These are phyloP conservation scores for Otocyon megalotis DNA, from an alignment of 2,113 vertebrate genomes.

Conservation along the genomic window DNA sequence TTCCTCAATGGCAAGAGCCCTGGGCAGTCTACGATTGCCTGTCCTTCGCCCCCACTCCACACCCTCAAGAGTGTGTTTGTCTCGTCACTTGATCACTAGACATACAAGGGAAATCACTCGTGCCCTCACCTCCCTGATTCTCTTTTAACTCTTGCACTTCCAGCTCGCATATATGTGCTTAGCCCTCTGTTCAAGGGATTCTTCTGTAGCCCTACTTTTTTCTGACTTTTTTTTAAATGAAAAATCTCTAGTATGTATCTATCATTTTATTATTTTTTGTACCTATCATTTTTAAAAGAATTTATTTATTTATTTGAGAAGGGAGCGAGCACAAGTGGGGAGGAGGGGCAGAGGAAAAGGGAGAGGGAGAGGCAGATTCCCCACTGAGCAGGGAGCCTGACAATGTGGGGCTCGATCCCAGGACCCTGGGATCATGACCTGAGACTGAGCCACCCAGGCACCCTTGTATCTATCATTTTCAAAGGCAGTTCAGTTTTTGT, in stretches of 20 bases:
- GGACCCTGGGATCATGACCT: neutral
- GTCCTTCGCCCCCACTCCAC: neutral
- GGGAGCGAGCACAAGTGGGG: neutral
- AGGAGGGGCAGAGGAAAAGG: neutral
- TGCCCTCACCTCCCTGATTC: neutral
- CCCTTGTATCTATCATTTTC: neutral
- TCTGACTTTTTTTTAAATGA: neutral
- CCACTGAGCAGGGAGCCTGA: neutral
- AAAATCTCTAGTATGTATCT: neutral
- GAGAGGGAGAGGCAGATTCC: neutral
- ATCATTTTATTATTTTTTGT: neutral
- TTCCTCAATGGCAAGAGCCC: neutral
- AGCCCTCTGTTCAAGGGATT: neutral
- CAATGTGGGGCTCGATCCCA: neutral
- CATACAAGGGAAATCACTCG: neutral
- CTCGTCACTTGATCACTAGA: neutral
- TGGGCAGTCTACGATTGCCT: neutral
- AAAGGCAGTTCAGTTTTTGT: slow-evolving; percentile 19
- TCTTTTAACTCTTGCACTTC: neutral
- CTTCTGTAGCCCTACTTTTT: neutral
- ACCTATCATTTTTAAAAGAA: neutral
- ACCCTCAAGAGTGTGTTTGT: neutral
- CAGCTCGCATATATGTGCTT: neutral
- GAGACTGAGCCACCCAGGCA: neutral
- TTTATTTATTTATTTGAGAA: neutral